Conservation (phyloP, 2,888 invertebrate species). For the Leucophora obtusa region DNA sequence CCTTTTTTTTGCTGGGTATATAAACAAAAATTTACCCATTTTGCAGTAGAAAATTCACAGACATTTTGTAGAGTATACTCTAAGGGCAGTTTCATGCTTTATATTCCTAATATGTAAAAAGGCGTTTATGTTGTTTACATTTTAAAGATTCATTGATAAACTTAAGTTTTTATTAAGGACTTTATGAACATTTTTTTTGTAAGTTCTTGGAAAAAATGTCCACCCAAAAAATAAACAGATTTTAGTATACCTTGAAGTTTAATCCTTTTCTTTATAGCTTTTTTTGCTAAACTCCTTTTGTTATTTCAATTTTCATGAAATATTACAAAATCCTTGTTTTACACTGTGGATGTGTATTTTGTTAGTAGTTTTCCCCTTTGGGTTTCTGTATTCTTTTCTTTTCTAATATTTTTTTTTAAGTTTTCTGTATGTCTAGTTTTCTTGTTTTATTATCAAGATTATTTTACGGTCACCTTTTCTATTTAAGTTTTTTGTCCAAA, state of each 20-base stretch:
- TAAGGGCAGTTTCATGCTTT: background rate
- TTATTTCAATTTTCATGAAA: slow-evolving; percentile 1
- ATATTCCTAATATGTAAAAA: background rate
- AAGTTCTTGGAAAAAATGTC: background rate
- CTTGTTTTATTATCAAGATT: slow-evolving; percentile 52
- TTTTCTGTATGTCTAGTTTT: slow-evolving; percentile 25
- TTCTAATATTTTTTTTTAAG: background rate
- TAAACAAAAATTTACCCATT: too few species aligned
- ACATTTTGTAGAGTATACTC: too few species aligned
- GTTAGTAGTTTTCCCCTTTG: slow-evolving; percentile 12
- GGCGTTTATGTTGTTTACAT: slow-evolving; percentile 2
- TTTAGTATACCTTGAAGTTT: background rate
- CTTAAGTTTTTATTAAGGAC: background rate
- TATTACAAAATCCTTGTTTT: background rate
- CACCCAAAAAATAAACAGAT: background rate
- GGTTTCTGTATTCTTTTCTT: background rate
- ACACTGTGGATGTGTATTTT: background rate
- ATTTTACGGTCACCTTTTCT: slow-evolving; percentile 54
- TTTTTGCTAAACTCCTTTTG: background rate
- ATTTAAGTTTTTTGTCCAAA: slow-evolving; percentile 13
- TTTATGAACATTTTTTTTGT: background rate
- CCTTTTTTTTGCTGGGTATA: too few species aligned
- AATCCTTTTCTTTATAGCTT: slow-evolving; percentile 4
- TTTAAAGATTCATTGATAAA: background rate
- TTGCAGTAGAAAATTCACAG: too few species aligned